Percentiles rank a stretch among this genome's conserved stretches.
These are phyloP conservation scores for Lottia scabra DNA, from an alignment of 2,888 invertebrate species.

Conservation along the genomic window DNA sequence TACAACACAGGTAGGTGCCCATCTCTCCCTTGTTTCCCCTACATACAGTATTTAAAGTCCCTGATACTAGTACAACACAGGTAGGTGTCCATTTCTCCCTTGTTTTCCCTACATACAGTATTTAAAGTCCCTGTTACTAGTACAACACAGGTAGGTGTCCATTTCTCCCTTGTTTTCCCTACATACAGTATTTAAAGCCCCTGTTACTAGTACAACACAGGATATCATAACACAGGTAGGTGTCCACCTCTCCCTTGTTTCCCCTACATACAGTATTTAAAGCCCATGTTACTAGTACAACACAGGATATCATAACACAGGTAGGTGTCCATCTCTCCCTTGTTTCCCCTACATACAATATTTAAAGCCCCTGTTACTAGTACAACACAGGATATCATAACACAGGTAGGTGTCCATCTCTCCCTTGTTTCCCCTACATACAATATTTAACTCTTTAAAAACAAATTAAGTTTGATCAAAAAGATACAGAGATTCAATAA, in stretches of 20 bases:
- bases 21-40: not conserved
- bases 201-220: not conserved
- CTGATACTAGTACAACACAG: too few relatives aligned
- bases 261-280: too few relatives aligned
- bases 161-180: not conserved
- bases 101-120: not conserved
- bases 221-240: not conserved
- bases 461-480: too few relatives aligned
- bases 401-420: constrained; percentile 73
- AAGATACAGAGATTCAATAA: too few relatives aligned
- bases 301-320: constrained; percentile 86
- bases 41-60: not conserved
- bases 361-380: constrained; percentile 78
- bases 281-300: too few relatives aligned
- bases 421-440: too few relatives aligned
- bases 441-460: too few relatives aligned
- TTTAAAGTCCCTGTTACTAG: not conserved
- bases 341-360: too few relatives aligned
- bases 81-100: constrained; percentile 72
- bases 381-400: constrained; percentile 79
- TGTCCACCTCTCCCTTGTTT: too few relatives aligned
- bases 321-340: constrained; percentile 44
- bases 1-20: not conserved
- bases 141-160: constrained; percentile 32
- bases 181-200: not conserved